Evolutionary conservation across 2,113 vertebrate species (phyloP).

Genomic region (Tricholaema leucomelas): DNA sequence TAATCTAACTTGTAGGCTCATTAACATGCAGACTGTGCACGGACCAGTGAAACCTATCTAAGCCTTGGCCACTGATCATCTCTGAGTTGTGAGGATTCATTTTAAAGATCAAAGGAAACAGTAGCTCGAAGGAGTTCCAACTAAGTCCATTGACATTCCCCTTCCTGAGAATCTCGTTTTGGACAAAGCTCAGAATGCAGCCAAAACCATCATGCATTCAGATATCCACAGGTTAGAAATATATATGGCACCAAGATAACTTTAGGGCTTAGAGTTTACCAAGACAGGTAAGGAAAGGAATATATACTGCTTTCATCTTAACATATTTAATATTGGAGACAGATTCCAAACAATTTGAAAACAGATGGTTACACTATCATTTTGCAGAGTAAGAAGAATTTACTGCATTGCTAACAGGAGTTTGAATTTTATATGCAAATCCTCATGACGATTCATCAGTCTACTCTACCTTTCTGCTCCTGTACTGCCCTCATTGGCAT

Average conservation of each 20-base stretch:
- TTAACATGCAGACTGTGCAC: not conserved
- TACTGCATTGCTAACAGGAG: not conserved
- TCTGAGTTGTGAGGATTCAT: not conserved
- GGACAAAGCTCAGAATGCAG: not conserved
- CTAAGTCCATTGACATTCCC: constrained; percentile 4
- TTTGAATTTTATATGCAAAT: not conserved
- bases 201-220: not conserved
- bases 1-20: not conserved
- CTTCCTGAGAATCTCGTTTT: not conserved
- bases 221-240: not conserved
- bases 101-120: constrained; percentile 26
- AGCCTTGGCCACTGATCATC: not conserved
- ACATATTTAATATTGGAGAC: not conserved
- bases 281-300: not conserved
- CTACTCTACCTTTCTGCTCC: not conserved
- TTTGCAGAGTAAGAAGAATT: not conserved
- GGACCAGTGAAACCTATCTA: not conserved
- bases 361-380: not conserved
- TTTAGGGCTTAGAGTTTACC: not conserved
- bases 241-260: not conserved
- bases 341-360: not conserved
- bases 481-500: not conserved
- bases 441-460: not conserved
- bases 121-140: not conserved
- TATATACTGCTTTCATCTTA: not conserved